Evolutionary conservation across 64 coral and sea anemone species (phyloP).

Genomic region (Porites australiensis): DNA sequence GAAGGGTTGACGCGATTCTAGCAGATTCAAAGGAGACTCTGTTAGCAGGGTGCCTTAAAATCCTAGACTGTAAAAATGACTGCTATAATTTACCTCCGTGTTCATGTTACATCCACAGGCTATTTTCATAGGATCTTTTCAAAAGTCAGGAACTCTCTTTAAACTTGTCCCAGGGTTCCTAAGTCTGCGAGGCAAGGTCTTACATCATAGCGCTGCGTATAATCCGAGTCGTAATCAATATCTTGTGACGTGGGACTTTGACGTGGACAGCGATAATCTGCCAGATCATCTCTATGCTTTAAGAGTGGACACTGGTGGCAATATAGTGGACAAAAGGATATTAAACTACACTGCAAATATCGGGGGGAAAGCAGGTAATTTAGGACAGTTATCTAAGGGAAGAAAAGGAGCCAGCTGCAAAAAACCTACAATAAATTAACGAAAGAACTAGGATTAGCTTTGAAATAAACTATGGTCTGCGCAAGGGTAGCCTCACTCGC

Average conservation of each 20-base stretch:
- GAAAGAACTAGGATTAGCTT: too few relatives aligned
- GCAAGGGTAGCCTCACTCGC: too few relatives aligned
- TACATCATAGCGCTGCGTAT: slow-evolving; percentile 76
- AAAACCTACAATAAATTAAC: too few relatives aligned
- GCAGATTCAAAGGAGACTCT: too few relatives aligned
- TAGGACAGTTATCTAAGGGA: too few relatives aligned
- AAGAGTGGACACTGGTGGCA: slow-evolving; percentile 20
- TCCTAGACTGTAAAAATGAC: too few relatives aligned
- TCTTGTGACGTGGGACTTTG: slow-evolving; percentile 83
- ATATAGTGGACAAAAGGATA: slow-evolving; percentile 55
- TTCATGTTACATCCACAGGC: slow-evolving; percentile 6
- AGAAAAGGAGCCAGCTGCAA: too few relatives aligned
- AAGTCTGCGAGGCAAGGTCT: slow-evolving; percentile 33
- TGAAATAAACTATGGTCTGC: too few relatives aligned
- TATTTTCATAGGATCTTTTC: slow-evolving; percentile 26
- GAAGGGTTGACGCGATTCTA: too few relatives aligned
- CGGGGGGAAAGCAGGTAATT: slow-evolving; percentile 4
- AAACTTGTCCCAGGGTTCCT: slow-evolving; percentile 51
- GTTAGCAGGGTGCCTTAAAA: too few relatives aligned
- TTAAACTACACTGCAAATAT: slow-evolving; percentile 78
- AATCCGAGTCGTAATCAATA: slow-evolving; percentile 79
- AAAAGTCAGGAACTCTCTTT: slow-evolving; percentile 55
- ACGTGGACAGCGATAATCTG: slow-evolving; percentile 64
- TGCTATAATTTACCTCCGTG: background rate
- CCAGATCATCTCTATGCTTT: slow-evolving; percentile 77